Evolutionary conservation across 2,797 vertebrate genomes (phyloP).

Genomic region (Lophius americanus): DNA sequence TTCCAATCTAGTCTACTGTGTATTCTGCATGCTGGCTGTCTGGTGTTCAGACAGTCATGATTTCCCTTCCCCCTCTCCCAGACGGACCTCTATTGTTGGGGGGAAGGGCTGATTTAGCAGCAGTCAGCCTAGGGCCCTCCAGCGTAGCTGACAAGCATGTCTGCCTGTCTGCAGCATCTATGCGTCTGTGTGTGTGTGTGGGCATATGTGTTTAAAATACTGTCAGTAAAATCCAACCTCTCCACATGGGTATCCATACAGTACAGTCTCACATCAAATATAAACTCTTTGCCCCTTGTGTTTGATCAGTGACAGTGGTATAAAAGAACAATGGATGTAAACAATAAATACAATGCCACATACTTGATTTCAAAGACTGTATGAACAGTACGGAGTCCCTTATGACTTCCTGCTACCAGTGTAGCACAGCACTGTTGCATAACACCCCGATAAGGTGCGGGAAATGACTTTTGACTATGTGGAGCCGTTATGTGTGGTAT

Average conservation of each 20-base stretch:
- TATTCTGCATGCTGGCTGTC: conserved; percentile 64
- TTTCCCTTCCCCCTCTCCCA: conserved; percentile 81
- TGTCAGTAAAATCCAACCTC: conserved; percentile 48
- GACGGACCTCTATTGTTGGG: conserved; percentile 72
- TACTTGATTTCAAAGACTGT: background rate
- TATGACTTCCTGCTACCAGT: background rate
- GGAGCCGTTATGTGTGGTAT: background rate
- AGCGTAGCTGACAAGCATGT: conserved; percentile 77
- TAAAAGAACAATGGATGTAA: background rate
- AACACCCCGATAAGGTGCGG: conserved; percentile 18
- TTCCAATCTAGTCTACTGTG: conserved; percentile 51
- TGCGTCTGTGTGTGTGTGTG: conserved; percentile 27
- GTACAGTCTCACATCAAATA: conserved; percentile 14
- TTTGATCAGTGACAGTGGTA: background rate
- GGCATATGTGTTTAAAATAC: conserved; percentile 24
- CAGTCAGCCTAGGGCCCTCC: conserved; percentile 76
- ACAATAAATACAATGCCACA: background rate
- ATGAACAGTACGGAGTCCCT: too few relatives aligned
- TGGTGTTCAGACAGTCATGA: conserved; percentile 76
- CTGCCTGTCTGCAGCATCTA: conserved; percentile 62
- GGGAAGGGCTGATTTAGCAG: conserved; percentile 77
- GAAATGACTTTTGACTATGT: conserved; percentile 19
- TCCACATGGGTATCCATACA: conserved; percentile 42
- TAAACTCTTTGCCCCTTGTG: conserved; percentile 9
- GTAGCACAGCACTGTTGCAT: background rate